Evolutionary conservation across 2,888 invertebrate genomes (phyloP).

Genomic region (Chouioia cunea): DNA sequence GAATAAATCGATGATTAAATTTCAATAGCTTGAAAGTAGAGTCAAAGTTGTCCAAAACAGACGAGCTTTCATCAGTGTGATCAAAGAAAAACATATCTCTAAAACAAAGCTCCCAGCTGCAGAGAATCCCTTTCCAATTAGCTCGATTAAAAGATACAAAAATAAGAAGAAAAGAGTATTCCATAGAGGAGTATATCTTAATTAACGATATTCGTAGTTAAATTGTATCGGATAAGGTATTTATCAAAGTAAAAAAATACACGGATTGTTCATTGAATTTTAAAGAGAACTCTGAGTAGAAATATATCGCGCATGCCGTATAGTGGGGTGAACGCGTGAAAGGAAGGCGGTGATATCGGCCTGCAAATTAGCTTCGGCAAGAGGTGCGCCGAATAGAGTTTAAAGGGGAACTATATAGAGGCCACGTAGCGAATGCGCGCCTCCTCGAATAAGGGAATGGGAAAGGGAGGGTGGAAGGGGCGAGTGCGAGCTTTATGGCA

Average conservation of each 20-base stretch:
- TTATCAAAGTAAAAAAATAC: conserved; percentile 21
- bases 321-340: neutral
- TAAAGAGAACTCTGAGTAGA: conserved; percentile 3
- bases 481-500: neutral
- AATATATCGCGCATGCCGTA: neutral
- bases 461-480: neutral
- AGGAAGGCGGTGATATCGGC: conserved; percentile 14
- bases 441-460: conserved; percentile 20
- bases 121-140: too few species aligned
- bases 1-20: too few species aligned
- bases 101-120: too few species aligned
- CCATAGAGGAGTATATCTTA: neutral
- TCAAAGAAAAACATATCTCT: too few species aligned
- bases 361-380: conserved; percentile 42
- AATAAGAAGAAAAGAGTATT: neutral
- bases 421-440: conserved; percentile 7
- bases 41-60: too few species aligned
- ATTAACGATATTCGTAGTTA: conserved; percentile 29
- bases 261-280: conserved; percentile 21
- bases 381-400: conserved; percentile 24
- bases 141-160: too few species aligned
- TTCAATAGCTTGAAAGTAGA: too few species aligned
- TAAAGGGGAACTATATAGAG: conserved; percentile 34
- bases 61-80: too few species aligned
- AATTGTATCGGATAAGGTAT: conserved; percentile 2